A percentile compares a stretch with the other conserved stretches of the same genome.
Conservation (phyloP, 2,888 invertebrate genomes). For the Mycalesis mineus region DNA sequence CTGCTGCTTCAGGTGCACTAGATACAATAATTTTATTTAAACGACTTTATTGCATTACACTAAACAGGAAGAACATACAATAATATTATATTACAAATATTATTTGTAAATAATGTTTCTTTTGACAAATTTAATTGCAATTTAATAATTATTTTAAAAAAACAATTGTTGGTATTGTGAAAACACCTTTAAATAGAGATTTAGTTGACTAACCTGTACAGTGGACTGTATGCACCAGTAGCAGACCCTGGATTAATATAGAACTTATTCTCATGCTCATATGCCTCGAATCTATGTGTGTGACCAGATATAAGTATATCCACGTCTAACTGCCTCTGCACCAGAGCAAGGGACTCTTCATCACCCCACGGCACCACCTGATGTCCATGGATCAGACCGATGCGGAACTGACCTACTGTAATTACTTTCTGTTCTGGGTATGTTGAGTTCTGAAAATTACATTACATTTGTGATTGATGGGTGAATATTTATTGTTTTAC, state of each 20-base stretch:
- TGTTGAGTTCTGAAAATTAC: conserved; percentile 85
- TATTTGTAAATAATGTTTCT: no score
- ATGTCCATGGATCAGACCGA: conserved; percentile 98
- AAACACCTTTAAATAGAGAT: no score
- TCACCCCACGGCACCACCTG: conserved; percentile 99
- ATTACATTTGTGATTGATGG: background rate
- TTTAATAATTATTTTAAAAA: no score
- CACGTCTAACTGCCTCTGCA: conserved; percentile 98
- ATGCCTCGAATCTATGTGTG: conserved; percentile 98
- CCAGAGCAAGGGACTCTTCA: conserved; percentile 93
- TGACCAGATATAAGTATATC: conserved; percentile 99
- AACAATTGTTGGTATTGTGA: no score
- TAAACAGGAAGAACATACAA: no score
- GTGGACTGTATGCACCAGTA: conserved; percentile 97
- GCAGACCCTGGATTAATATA: conserved; percentile 99
- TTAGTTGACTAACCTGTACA: conserved; percentile 83
- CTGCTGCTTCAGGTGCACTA: no score
- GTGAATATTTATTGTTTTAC: no score
- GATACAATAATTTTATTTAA: no score
- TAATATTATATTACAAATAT: no score
- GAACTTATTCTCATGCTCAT: conserved; percentile 98
- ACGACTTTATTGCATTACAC: no score
- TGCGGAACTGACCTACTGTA: conserved; percentile 98
- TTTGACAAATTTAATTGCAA: no score
- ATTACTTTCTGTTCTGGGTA: conserved; percentile 99